Percentiles rank a stretch among this genome's conserved stretches.
Evolutionary conservation across 2,797 vertebrate species (phyloP).

Genomic region (Valencia hispanica): DNA sequence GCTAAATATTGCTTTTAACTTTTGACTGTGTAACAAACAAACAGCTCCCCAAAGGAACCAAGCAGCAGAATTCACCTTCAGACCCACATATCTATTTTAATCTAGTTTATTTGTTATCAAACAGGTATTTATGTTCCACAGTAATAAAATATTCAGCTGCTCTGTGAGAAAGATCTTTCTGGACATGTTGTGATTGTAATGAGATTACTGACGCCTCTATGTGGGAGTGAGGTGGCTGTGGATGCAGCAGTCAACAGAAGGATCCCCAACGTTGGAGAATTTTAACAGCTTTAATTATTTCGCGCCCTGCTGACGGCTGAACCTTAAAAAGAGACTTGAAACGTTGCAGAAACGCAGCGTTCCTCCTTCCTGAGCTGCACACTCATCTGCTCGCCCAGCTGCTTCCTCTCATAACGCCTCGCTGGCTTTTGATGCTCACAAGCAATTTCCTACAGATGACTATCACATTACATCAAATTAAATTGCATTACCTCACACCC

Average conservation of each 20-base stretch:
- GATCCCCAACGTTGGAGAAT: background rate
- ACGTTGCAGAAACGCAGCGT: conserved; percentile 28
- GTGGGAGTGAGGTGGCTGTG: background rate
- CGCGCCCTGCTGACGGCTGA: conserved; percentile 32
- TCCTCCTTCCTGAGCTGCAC: conserved; percentile 14
- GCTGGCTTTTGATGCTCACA: conserved; percentile 64
- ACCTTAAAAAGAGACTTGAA: conserved; percentile 15
- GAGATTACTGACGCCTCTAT: background rate
- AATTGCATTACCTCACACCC: conserved; percentile 68
- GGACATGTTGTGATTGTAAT: background rate
- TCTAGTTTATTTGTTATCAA: no score
- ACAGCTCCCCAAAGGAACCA: no score
- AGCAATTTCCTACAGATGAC: conserved; percentile 77
- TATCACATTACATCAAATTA: conserved; percentile 73
- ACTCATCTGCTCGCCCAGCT: conserved; percentile 77
- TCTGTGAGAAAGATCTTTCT: background rate
- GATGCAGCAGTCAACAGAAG: background rate
- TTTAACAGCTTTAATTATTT: conserved; percentile 25
- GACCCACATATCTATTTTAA: no score
- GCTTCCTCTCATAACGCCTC: conserved; percentile 65
- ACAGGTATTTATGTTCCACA: no score
- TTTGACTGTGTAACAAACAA: no score
- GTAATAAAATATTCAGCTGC: background rate
- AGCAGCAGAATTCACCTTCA: no score
- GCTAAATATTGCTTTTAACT: no score